Evolutionary conservation across 2,113 vertebrate genomes (phyloP).

Genomic region (Notothenia rossii): DNA sequence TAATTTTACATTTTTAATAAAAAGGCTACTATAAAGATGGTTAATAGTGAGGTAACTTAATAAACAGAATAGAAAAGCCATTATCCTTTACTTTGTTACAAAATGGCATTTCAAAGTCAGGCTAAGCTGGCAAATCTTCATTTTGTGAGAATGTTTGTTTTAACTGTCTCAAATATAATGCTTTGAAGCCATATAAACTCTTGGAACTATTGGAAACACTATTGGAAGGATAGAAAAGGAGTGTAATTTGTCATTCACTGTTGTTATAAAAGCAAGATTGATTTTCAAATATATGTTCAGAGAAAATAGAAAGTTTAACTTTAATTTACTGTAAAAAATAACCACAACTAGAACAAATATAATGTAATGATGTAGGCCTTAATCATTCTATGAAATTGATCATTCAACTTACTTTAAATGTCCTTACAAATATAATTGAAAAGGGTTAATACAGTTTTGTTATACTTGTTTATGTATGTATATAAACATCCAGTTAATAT

Average conservation of each 20-base stretch:
- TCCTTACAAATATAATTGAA: too few species aligned
- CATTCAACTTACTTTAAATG: too few species aligned
- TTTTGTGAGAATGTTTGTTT: background rate
- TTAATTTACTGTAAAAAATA: background rate
- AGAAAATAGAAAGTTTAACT: background rate
- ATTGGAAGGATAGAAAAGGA: background rate
- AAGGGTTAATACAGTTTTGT: too few species aligned
- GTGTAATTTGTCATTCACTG: background rate
- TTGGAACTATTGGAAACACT: too few species aligned
- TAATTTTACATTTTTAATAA: background rate
- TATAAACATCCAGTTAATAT: too few species aligned
- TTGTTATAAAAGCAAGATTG: background rate
- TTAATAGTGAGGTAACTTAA: background rate
- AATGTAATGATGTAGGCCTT: too few species aligned
- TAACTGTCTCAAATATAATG: background rate
- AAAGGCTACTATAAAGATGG: background rate
- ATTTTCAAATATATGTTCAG: background rate
- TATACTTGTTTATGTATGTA: too few species aligned
- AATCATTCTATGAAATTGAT: too few species aligned
- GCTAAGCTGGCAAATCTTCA: background rate
- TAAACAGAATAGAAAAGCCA: background rate
- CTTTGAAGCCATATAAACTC: background rate
- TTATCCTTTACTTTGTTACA: background rate
- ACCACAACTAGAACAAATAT: too few species aligned
- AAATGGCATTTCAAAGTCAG: background rate